Evolutionary conservation across 2,888 invertebrate species (phyloP), one percentile per base, ranked within the genome.

Genomic region (Drosophila niveifrons): DNA sequence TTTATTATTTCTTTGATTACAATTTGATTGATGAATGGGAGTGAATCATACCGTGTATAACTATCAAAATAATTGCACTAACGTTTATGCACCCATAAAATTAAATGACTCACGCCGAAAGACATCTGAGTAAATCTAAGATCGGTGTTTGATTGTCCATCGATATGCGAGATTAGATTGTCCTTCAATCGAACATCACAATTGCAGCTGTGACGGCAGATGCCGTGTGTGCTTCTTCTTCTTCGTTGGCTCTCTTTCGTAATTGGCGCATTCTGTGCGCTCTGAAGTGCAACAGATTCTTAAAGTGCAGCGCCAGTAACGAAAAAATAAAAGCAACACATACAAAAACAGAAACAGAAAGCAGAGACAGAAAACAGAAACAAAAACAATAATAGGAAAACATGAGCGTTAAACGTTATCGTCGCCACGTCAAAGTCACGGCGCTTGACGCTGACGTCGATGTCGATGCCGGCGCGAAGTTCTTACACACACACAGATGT

Each of bases 401-500:
- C 61, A 61, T 59, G 69, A 75, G 58, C 74, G 78, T 65, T 75
- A 55, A 79, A 75, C 79, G 80, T 75, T 78, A 79, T 75, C 67
- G 67, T 57, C 66, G 76, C 76, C 80, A 79, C 87, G 86, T 80
- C 80, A 80, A 80, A 80, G 78, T 84, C 88, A 81, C 79, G 66
- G 52, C 65, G 71, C 69, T 61, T 69, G 64, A 66, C 77, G 77
- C 78, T 81, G 82, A 79, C 82, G 78, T 65, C 56, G 63, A 61
- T 62, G 79, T 7, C 57, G 69, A 69, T 71, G 86, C 74, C 67
- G 78, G 72, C 81, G 31, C 36, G 36, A 11, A 11, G 78, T 75
- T 70, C 67, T 51, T 34, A 34, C 23, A 36, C 34, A 34, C 3
- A 11, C 3, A 34, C 34, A 34, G n/a, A n/a, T n/a, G n/a, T 11